phyloP scores from a whole-genome alignment of 2,888 invertebrate species.

The Odiellus spinosus region DNA sequence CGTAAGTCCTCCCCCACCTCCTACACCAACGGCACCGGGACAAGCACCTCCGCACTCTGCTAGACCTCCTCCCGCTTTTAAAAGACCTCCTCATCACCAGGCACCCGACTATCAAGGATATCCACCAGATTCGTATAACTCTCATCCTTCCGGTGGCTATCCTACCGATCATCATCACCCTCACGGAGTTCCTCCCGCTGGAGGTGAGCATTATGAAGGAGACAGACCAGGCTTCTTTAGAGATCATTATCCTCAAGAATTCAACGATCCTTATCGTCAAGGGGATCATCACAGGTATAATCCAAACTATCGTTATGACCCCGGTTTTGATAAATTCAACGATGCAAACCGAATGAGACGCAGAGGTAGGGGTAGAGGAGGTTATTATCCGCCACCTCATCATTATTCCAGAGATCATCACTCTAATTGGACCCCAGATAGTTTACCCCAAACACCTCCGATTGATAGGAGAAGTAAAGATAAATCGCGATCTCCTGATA shows the following conservation, averaged over 20 bases:
- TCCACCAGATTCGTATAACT: constrained; percentile 6
- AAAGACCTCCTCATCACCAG: too few relatives aligned
- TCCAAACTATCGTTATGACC: too few relatives aligned
- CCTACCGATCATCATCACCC: too few relatives aligned
- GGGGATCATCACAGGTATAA: background rate
- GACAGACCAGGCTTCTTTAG: constrained; percentile 4
- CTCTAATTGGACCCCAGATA: too few relatives aligned
- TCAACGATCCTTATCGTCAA: constrained; percentile 3
- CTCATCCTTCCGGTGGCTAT: background rate
- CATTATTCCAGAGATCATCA: too few relatives aligned
- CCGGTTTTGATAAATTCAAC: too few relatives aligned
- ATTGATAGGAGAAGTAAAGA: too few relatives aligned
- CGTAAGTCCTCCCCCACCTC: constrained; percentile 2
- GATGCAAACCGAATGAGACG: too few relatives aligned
- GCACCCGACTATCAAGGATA: too few relatives aligned
- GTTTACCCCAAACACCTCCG: too few relatives aligned
- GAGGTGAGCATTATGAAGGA: constrained; percentile 2
- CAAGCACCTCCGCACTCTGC: constrained; percentile 4
- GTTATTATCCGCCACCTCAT: constrained; percentile 5
- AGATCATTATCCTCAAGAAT: constrained; percentile 9
- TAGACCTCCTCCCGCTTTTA: background rate
- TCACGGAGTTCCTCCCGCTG: constrained; percentile 3
- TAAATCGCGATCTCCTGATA: background rate
- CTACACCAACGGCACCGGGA: background rate
- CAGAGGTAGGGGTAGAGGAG: too few relatives aligned